Conservation (phyloP, 2,797 vertebrate species). For the Salarias fasciatus region DNA sequence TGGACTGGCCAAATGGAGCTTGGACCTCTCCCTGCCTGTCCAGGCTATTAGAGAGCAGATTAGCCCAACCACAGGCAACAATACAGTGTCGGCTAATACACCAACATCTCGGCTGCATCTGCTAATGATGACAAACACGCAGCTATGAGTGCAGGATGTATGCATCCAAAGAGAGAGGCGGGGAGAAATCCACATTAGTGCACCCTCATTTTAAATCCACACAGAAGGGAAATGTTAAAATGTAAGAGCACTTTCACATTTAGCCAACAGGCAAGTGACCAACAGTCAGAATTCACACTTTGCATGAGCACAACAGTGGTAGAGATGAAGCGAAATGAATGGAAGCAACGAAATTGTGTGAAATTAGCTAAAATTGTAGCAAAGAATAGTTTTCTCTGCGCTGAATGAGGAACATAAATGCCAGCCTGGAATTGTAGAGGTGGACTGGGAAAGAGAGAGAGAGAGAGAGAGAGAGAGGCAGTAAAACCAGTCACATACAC, state of each 20-base stretch:
- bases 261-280: not conserved
- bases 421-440: conserved; percentile 13
- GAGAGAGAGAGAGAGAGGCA: conserved; percentile 25
- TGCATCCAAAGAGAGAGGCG: no score
- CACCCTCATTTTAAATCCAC: not conserved
- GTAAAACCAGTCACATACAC: conserved; percentile 24
- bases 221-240: not conserved
- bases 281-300: conserved; percentile 4
- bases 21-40: conserved; percentile 70
- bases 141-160: not conserved
- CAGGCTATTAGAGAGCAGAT: conserved; percentile 68
- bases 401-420: conserved; percentile 25
- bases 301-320: not conserved
- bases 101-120: conserved; percentile 41
- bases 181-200: not conserved
- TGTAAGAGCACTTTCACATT: not conserved
- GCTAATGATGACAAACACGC: conserved; percentile 33
- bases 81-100: conserved; percentile 46
- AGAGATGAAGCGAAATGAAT: conserved; percentile 12
- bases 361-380: conserved; percentile 39
- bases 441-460: conserved; percentile 18
- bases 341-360: conserved; percentile 15
- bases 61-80: conserved; percentile 52
- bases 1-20: conserved; percentile 74
- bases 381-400: conserved; percentile 20